Base-by-base conservation (phyloP, 2,113 vertebrate genomes). In the Percopsis transmontana region DNA sequence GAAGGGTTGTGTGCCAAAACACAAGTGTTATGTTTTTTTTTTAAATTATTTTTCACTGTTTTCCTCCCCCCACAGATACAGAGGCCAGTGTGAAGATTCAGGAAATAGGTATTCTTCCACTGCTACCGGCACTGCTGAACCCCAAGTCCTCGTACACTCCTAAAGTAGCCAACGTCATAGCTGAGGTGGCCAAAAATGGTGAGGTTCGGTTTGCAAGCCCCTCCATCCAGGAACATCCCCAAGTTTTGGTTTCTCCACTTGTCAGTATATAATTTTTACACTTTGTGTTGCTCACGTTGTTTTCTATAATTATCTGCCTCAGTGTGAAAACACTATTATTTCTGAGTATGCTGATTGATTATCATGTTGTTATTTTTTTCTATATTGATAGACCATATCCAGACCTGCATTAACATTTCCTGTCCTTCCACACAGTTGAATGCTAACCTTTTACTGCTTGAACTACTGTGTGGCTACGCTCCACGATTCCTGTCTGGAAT, bases 111-210 rank as follows among this genome's bases (percentile, higher is more conserved):
- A 81, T 95, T 59, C 96, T 99, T 64, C 91, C 94, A 12, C 78
- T 94, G 77, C 94, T 99, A 24, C 93, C 94, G 11, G 85, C 76
- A 77, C 90, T 98, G 57, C 90, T 99, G 71, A 91, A 39, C 73
- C 93, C 94, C 66, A 94, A 95, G 72, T 95, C 94, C 70, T 93
- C 95, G 70, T 96, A 93, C 87, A 92, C 94, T 81, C 93, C 96
- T 50, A 98, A 96, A 97, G 94, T 97, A 87, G 97, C 97, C 91
- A 97, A 98, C 93, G 70, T 99, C 92, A 96, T 98, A 87, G 97
- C 97, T 59, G 97, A 99, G 92, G 85, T 98, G 91, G 97, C 97
- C 87, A 98, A 98, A 96, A 99, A 98, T 84, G 97, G 97, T 99
- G 92, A 94, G 95, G 54, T 69, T 72, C 21, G 1, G 1, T 55